phyloP scores from a whole-genome alignment of 2,113 vertebrate genomes.

The Antechinus flavipes region DNA sequence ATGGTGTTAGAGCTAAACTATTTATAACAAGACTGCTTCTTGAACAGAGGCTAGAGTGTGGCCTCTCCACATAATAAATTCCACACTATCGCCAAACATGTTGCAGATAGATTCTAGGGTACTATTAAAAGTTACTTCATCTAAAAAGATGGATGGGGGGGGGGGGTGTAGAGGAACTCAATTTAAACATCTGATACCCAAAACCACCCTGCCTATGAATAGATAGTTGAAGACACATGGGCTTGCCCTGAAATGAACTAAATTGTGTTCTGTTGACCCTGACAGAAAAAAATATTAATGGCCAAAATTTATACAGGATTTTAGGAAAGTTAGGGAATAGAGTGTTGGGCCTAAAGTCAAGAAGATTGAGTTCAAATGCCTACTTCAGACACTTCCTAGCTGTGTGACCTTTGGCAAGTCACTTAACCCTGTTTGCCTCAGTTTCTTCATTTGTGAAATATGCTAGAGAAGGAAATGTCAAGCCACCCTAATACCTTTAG shows the following conservation, averaged over 20 bases:
- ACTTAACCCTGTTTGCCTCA: too few relatives aligned
- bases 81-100: background rate
- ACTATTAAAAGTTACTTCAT: background rate
- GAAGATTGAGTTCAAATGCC: too few relatives aligned
- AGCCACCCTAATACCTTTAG: too few relatives aligned
- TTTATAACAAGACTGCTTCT: background rate
- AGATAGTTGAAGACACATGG: background rate
- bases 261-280: background rate
- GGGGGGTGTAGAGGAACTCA: background rate
- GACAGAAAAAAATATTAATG: background rate
- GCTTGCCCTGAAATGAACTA: background rate
- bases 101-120: background rate
- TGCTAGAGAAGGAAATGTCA: too few relatives aligned
- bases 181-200: background rate
- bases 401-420: too few relatives aligned
- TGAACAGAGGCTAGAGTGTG: background rate
- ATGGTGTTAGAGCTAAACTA: background rate
- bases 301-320: background rate
- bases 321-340: background rate
- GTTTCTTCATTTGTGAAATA: too few relatives aligned
- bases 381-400: too few relatives aligned
- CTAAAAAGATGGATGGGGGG: background rate
- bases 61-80: background rate
- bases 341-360: too few relatives aligned
- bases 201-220: background rate